These are phyloP conservation scores for Blastobasis adustella DNA, from an alignment of 2,888 invertebrate genomes.

Conservation along the genomic window DNA sequence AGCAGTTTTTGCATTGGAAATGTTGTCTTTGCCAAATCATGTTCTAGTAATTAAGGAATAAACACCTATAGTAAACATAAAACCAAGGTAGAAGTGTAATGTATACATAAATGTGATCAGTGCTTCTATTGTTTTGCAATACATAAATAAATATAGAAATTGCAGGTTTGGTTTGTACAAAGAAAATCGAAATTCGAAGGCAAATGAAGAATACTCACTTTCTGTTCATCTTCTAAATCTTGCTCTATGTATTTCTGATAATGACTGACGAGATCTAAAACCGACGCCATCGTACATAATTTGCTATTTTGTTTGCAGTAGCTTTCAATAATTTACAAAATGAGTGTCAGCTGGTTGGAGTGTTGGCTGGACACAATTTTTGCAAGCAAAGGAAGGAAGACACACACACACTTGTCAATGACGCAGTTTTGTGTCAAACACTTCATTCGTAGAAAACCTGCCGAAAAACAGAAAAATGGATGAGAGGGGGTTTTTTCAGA, in stretches of 20 bases:
- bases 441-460: too few species aligned
- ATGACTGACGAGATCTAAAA: conserved; percentile 78
- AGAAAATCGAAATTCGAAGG: too few species aligned
- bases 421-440: conserved; percentile 29
- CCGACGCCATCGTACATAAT: conserved; percentile 58
- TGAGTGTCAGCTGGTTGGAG: conserved; percentile 68
- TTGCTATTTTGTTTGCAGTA: conserved; percentile 31
- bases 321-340: conserved; percentile 30
- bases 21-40: neutral
- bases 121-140: neutral
- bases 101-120: neutral
- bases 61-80: neutral
- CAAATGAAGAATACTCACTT: conserved; percentile 65
- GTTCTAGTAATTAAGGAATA: too few species aligned
- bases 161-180: too few species aligned
- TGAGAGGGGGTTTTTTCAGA: too few species aligned
- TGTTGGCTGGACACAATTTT: conserved; percentile 61
- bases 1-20: neutral
- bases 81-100: neutral
- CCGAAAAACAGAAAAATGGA: too few species aligned
- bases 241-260: conserved; percentile 85
- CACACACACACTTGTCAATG: too few species aligned
- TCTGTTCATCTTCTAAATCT: conserved; percentile 78
- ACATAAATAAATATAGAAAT: neutral
- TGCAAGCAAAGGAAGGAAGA: too few species aligned